Evolutionary conservation across 1,140 invertebrate genomes (phyloP), one percentile per base, ranked within the genome.

Genomic region (Euglossa dilemma): DNA sequence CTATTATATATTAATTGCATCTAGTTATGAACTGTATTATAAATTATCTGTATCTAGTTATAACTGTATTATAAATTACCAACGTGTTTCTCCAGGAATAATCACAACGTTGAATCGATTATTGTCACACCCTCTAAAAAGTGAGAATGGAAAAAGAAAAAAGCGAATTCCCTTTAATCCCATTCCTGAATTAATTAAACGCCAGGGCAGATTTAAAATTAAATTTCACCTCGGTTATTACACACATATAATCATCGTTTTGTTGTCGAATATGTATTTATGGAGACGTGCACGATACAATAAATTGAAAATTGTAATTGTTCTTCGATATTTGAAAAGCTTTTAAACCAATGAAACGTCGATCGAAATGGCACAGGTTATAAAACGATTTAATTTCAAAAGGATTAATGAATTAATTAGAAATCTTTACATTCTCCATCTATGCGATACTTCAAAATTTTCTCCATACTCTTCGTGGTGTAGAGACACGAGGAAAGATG

Each of bases 301-400:
- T 52, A 70, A 70, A 52, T 70, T 52, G 69, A 70, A 52, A 52
- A 52, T 63, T 63, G 28, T 36, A 28, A 52, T 70, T 54, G 28
- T 36, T 7, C 25, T 50, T 36, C 25, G 25, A 12, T 54, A 54
- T 71, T 71, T 25, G 50, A 23, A 54, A 72, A 72, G 18, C 12
- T n/a, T 72, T 72, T 36, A 43, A 72, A 72, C 0, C 20, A 23
- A 72, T 43, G 11, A 56, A 72, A 20, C 2, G 9, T 28, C 3
- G 28, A 56, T 43, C 18, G 50, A 28, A 54, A 23, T 25, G 25
- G 6, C 25, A 16, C 47, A 6, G 25, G 8, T 70, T 20, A 28
- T 28, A 36, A 54, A 71, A 6, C 16, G 28, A 72, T 72, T 9
- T 72, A 12, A 72, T 72, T 56, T 23, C 52, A 56, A 56, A 6